Percentiles rank a stretch among this genome's conserved stretches.
phyloP scores from a whole-genome alignment of 2,797 vertebrate genomes.

The Tympanoctomys barrerae region DNA sequence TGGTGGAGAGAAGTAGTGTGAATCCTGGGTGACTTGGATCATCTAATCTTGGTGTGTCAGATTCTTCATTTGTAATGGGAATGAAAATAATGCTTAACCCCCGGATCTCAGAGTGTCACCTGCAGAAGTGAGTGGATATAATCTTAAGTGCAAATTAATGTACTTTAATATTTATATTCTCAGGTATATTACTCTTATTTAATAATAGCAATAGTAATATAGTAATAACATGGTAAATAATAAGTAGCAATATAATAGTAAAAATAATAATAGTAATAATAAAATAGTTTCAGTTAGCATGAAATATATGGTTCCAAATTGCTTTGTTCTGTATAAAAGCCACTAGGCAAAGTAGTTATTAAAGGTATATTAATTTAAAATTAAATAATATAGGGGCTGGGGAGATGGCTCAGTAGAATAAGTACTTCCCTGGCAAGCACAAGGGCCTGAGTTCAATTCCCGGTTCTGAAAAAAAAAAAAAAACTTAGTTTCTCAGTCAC shows the following conservation, averaged over 20 bases:
- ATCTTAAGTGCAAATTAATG: not conserved
- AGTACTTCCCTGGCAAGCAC: too few relatives aligned
- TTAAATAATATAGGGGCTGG: not conserved
- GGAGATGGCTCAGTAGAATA: too few relatives aligned
- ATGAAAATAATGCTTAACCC: not conserved
- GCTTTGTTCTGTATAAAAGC: not conserved
- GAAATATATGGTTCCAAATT: not conserved
- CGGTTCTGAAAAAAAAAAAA: not conserved
- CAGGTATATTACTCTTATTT: not conserved
- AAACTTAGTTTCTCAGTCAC: not conserved
- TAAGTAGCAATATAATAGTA: not conserved
- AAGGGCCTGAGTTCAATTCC: too few relatives aligned
- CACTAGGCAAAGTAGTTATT: not conserved
- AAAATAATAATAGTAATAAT: not conserved
- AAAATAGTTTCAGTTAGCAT: not conserved
- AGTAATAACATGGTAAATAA: not conserved
- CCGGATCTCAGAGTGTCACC: not conserved
- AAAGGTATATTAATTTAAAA: conserved; percentile 10
- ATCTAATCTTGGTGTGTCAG: not conserved
- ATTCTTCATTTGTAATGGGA: not conserved
- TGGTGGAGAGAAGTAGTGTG: conserved; percentile 23
- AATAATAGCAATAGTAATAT: not conserved
- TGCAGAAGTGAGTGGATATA: not conserved
- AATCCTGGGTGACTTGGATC: not conserved
- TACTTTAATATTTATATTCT: not conserved